Base-by-base conservation (phyloP, 2,797 vertebrate genomes). In the Distichodus sexfasciatus region DNA sequence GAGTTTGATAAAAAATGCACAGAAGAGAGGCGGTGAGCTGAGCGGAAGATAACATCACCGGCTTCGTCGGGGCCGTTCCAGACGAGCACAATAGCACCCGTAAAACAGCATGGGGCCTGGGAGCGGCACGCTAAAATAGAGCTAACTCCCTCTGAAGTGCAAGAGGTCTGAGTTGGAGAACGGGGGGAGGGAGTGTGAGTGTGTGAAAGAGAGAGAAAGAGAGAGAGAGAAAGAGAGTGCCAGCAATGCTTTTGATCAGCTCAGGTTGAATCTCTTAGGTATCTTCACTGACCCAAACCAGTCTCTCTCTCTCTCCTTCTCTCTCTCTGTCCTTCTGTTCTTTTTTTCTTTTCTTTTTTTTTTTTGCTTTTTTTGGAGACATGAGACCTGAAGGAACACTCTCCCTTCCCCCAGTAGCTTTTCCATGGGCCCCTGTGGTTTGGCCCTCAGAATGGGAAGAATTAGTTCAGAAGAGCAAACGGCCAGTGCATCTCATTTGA, bases 81-180 rank as follows among this genome's bases (percentile, higher is more conserved):
- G 82, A 87, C 83, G 68, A 84, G 84, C 85, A 88, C 89, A 88
- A 86, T 88, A 80, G 87, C 82, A 78, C 83, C 80, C 76, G 82
- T 88, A 86, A 87, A 90, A 87, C 87, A 86, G 85, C 79, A 59
- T 71, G 77, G 84, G 84, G 83, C 69, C 65, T 3, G 63, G 71
- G 63, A 76, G 81, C 79, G 57, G 66, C 8, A 82, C 82, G 85
- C 72, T 77, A 77, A 82, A 82, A 82, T 81, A 66, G 48, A 31
- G 46, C 58, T 58, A 73, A 76, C 74, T 84, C 78, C 80, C 73
- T 79, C 69, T 69, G 75, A 64, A 83, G 77, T 29, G 63, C 79
- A 79, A 71, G 74, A 79, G 63, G 33, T 31, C 69, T 67, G 80
- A 82, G 77, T 77, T 76, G 71, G 81, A 83, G 80, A 80, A 76